Base-by-base conservation (phyloP, 2,888 invertebrate genomes). In the Quadroppia sp. region DNA sequence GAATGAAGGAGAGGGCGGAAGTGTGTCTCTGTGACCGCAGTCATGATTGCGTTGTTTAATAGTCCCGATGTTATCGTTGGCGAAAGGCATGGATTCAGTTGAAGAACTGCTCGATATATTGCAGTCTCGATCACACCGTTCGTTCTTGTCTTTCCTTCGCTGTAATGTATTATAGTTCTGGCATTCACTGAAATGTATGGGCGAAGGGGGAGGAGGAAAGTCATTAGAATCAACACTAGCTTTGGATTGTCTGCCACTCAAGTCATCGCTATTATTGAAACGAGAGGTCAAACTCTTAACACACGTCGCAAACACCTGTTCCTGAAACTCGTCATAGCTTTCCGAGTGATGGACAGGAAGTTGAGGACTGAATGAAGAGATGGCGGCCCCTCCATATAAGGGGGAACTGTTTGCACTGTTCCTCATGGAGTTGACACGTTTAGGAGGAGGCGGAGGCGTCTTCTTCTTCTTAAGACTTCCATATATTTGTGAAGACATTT, bases 31-130 rank as follows among this genome's bases (percentile, higher is more conserved):
- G 48, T 40, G 4, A n/a, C 9, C 15, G 1, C 9, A 64, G n/a
- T 53, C 61, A 67, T 15, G 80, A 56, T 85, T 84, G 78, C 90
- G 86, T 81, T 96, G 96, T 82, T 95, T 93, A 81, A 98, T 78
- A 72, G 98, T 98, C 74, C 97, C 98, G 48, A 96, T 95, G 84
- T 98, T 97, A 83, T 98, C 97, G 83, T 98, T 97, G 78, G 97
- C 97, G 84, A 98, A 98, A 53, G 97, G 97, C 77, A 85, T 78
- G 69, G 94, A 94, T 85, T 96, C 96, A 78, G 94, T 92, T 84
- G 94, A 95, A 80, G 94, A 94, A 71, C 75, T 75, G 53, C 74
- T 75, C 48, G 71, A 73, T 56, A 73, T 74, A 59, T 56, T 74
- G 20, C 53, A 50, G 13, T 50, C 73, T 15, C 36, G 61, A 64